These are phyloP conservation scores for Scrobipalpa atriplicella DNA, from an alignment of 2,888 invertebrate genomes.

Conservation along the genomic window DNA sequence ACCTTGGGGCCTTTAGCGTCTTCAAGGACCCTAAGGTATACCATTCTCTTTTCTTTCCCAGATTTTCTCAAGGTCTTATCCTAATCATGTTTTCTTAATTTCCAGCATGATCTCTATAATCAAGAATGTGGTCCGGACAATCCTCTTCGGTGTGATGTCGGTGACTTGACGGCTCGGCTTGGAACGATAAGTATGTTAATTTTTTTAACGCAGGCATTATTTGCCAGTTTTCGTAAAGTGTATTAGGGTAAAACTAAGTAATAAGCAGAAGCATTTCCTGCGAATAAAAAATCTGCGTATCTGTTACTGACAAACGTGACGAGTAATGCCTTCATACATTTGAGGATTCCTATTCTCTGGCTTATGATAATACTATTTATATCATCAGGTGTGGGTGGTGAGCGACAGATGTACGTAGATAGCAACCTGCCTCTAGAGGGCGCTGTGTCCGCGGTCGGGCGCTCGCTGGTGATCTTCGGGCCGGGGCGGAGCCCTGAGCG, in stretches of 20 bases:
- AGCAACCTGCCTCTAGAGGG: conserved; percentile 94
- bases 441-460: conserved; percentile 89
- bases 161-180: conserved; percentile 92
- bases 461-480: conserved; percentile 92
- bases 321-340: too few relatives aligned
- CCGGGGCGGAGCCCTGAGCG: conserved; percentile 87
- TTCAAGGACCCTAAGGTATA: too few relatives aligned
- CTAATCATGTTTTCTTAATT: conserved; percentile 25
- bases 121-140: conserved; percentile 95
- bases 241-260: too few relatives aligned
- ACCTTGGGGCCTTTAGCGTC: too few relatives aligned
- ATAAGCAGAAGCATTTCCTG: too few relatives aligned
- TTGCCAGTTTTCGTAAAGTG: too few relatives aligned
- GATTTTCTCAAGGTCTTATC: background rate
- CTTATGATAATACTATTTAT: too few relatives aligned
- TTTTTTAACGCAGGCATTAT: too few relatives aligned
- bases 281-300: too few relatives aligned
- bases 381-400: conserved; percentile 86
- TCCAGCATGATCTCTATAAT: conserved; percentile 90
- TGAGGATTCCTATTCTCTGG: too few relatives aligned
- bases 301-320: too few relatives aligned
- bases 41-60: too few relatives aligned
- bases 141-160: conserved; percentile 95
- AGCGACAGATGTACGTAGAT: conserved; percentile 91
- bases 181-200: conserved; percentile 86